phyloP scores from a whole-genome alignment of 2,113 vertebrate species.

The Dicrurus megarhynchus region DNA sequence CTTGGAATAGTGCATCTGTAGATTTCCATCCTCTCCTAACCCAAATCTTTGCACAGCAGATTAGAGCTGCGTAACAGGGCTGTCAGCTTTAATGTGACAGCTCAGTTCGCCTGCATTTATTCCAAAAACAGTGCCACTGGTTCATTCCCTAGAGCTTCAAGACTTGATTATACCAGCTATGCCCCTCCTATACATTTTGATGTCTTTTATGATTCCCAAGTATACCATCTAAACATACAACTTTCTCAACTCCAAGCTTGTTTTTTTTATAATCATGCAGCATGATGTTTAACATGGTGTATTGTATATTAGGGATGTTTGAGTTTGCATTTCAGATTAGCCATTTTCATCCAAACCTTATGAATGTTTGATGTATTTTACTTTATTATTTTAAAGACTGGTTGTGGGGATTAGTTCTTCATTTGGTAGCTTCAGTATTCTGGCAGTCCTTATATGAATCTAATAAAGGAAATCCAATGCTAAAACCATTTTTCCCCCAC shows the following conservation, averaged over 20 bases:
- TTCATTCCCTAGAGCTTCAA: background rate
- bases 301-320: background rate
- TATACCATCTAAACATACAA: background rate
- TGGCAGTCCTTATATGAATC: background rate
- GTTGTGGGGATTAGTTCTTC: background rate
- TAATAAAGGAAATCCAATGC: background rate
- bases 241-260: background rate
- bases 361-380: background rate
- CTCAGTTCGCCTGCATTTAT: background rate
- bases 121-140: background rate
- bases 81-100: conserved; percentile 31
- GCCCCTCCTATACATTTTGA: background rate
- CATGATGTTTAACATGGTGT: background rate
- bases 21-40: conserved; percentile 28
- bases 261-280: background rate
- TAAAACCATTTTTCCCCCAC: background rate
- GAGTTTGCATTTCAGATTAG: background rate
- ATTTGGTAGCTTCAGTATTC: background rate
- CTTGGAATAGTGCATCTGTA: background rate
- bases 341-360: background rate
- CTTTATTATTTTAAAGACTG: background rate
- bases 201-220: background rate
- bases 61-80: background rate
- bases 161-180: background rate
- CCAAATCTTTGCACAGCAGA: conserved; percentile 3